phyloP scores from a whole-genome alignment of 2,113 vertebrate genomes.

The Erpornis zantholeuca region DNA sequence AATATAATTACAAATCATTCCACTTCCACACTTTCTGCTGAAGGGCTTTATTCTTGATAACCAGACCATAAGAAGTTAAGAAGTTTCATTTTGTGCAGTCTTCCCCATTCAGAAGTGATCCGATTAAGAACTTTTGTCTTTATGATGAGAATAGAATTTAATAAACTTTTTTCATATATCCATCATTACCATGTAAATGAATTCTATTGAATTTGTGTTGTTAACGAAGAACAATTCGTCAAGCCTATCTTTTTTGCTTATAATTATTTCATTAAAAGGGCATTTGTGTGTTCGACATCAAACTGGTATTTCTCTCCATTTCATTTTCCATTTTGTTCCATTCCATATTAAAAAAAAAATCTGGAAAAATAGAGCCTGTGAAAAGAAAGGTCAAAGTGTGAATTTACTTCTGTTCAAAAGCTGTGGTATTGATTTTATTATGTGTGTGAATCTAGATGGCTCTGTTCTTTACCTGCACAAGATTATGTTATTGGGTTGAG shows the following conservation, averaged over 20 bases:
- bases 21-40: not conserved
- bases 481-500: not conserved
- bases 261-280: not conserved
- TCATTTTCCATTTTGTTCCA: not conserved
- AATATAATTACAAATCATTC: not conserved
- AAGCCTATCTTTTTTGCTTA: not conserved
- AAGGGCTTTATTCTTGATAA: not conserved
- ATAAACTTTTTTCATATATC: not conserved
- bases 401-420: not conserved
- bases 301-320: not conserved
- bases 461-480: not conserved
- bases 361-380: not conserved
- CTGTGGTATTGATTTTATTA: not conserved
- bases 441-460: not conserved
- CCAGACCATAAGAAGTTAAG: not conserved
- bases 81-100: not conserved
- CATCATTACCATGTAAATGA: not conserved
- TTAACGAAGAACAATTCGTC: not conserved
- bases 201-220: not conserved
- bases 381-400: not conserved
- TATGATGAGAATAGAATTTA: not conserved
- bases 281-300: not conserved
- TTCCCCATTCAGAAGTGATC: not conserved
- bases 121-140: not conserved
- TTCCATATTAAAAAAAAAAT: not conserved